Conservation (phyloP, 1,140 invertebrate genomes). For the Lordiphosa clarofinis region DNA sequence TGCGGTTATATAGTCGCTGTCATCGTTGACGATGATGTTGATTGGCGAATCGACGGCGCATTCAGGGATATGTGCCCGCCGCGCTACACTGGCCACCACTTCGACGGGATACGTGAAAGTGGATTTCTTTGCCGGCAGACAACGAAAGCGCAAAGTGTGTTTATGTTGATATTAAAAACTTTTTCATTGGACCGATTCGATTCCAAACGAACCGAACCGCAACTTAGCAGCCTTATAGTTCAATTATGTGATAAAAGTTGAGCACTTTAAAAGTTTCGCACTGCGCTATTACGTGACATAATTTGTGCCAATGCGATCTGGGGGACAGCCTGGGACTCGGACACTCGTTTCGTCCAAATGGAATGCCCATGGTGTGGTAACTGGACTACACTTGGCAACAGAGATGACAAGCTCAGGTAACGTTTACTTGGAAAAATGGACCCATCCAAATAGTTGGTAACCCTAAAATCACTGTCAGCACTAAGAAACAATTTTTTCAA, state of each 20-base stretch:
- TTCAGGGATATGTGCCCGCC: slow-evolving; percentile 47
- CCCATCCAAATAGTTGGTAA: too few species aligned
- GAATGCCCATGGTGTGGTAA: not conserved
- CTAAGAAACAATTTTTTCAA: too few species aligned
- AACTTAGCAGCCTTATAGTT: slow-evolving; percentile 42
- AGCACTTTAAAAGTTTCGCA: slow-evolving; percentile 60
- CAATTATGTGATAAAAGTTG: slow-evolving; percentile 59
- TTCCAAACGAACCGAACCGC: slow-evolving; percentile 19
- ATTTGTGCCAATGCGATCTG: slow-evolving; percentile 64
- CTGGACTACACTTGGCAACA: not conserved
- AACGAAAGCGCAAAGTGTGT: slow-evolving; percentile 32
- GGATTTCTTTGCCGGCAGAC: slow-evolving; percentile 33
- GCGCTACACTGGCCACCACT: slow-evolving; percentile 2
- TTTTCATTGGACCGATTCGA: slow-evolving; percentile 22
- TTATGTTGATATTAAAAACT: slow-evolving; percentile 62
- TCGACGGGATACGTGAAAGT: slow-evolving; percentile 33
- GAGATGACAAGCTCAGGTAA: not conserved
- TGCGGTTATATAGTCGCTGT: slow-evolving; percentile 68
- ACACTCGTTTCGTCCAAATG: slow-evolving; percentile 13
- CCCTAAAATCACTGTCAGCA: too few species aligned
- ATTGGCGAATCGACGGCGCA: slow-evolving; percentile 63
- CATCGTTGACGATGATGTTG: slow-evolving; percentile 70
- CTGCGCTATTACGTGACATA: slow-evolving; percentile 64
- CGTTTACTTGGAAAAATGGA: too few species aligned
- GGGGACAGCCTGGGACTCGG: slow-evolving; percentile 21